Evolutionary conservation across 2,113 vertebrate genomes (phyloP), one percentile per base, ranked within the genome.

Genomic region (Onychostoma macrolepis): DNA sequence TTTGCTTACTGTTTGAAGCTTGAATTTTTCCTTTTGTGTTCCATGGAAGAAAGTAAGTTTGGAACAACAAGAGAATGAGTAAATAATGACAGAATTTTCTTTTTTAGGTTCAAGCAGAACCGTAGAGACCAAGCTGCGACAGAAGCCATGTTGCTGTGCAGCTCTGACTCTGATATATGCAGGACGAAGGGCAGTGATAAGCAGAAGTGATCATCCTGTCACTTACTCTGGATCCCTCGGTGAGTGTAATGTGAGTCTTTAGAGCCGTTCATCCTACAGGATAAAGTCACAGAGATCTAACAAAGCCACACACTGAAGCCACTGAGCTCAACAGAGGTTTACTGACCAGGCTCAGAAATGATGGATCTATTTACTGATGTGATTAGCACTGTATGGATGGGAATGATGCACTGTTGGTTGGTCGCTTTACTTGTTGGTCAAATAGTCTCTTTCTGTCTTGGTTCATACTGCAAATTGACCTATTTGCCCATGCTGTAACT

Each of bases 351-450:
- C 72, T 45, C 21, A 26, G 72, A 5, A 75, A 75, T 26, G 24
- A 75, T 75, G 72, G 72, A 75, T 45, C 45, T 75, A 75, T 75
- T 75, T 75, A 53, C 45, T 53, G 48, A 33, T 53, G 76, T 78
- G 72, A 45, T 78, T 48, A 53, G 17, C 26, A 3, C 43, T 78
- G 76, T 53, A 21, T 21, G 76, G 26, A 53, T 48, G 13, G 24
- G n/a, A 48, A 76, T 28, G n/a, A 76, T 76, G 43, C 74, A 76
- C 26, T 48, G 38, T n/a, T 26, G 24, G 12, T 21, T 26, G 72
- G 41, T 75, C 6, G 12, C 11, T 43, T 72, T 43, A 41, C 71
- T 77, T 77, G 75, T 30, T 45, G 43, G 75, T 77, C n/a, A 50
- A 77, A 28, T 26, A 48, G 13, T 50, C n/a, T 30, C n/a, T 53